Evolutionary conservation across 2,797 vertebrate species (phyloP), one percentile per base, ranked within the genome.

Genomic region (Thripadectes ignobilis): DNA sequence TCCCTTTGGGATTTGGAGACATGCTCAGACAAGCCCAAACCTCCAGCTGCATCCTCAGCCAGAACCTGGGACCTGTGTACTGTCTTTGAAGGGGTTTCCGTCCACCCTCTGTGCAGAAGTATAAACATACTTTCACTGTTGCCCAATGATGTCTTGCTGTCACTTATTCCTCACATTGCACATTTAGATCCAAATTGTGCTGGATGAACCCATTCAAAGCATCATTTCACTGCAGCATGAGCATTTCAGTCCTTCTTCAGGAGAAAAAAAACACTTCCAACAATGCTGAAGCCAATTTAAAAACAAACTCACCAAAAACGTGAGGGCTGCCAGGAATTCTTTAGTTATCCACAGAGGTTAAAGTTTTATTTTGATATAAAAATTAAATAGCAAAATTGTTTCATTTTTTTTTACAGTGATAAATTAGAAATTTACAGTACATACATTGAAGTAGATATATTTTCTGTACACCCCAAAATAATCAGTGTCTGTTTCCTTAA

Each of bases 341-440:
- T 74, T 13, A 34, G 72, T 95, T 89, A 78, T 76, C 62, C 89
- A 96, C 94, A 97, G 92, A 92, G 91, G 52, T 94, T 98, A 98
- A 98, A 96, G 89, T 78, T 98, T 98, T 98, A 98, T 98, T 98
- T 98, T 97, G 92, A 98, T 98, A 98, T 89, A 98, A 98, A 98
- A 98, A 98, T 98, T 98, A 98, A 98, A 98, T 98, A 98, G 97
- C 96, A 98, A 98, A 96, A 93, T 97, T 95, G 97, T 39, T 81
- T 80, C 66, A 59, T 19, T 85, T 95, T 97, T 97, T 97, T 98
- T 95, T 98, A 99, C 98, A 99, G 98, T 98, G 99, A 99, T 99
- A 99, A 99, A 99, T 99, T 99, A 99, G 98, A 98, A 98, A 98
- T 99, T 98, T 98, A 99, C 98, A 98, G 98, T 98, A 99, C 98